Conservation (phyloP, 2,888 invertebrate genomes). For the Melanargia galathea region DNA sequence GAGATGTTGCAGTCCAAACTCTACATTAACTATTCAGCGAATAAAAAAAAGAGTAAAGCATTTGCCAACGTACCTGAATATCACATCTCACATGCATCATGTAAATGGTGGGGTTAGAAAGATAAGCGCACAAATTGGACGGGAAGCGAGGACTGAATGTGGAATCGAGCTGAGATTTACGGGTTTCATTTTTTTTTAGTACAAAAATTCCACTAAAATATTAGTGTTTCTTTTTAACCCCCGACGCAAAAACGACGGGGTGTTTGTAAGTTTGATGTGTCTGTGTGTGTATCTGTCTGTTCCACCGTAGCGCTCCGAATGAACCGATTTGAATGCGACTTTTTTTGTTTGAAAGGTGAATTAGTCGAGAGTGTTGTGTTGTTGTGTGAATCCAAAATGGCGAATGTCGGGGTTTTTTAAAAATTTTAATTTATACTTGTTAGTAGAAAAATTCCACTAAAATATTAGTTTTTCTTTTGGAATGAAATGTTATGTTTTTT, state of each 20-base stretch:
- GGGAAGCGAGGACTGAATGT: constrained; percentile 36
- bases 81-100: constrained; percentile 18
- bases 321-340: too few species aligned
- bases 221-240: too few species aligned
- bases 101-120: constrained; percentile 27
- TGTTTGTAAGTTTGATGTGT: too few species aligned
- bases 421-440: too few species aligned
- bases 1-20: neutral
- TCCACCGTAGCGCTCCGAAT: too few species aligned
- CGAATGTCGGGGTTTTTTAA: too few species aligned
- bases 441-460: neutral
- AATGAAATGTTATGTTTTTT: too few species aligned
- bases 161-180: constrained; percentile 33
- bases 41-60: neutral
- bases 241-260: too few species aligned
- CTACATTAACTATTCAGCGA: neutral
- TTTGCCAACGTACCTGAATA: neutral
- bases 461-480: neutral
- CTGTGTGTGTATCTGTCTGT: too few species aligned
- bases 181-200: constrained; percentile 1
- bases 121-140: constrained; percentile 36
- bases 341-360: too few species aligned
- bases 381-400: too few species aligned
- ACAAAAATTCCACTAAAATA: neutral
- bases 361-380: too few species aligned